Evolutionary conservation across 1,140 invertebrate genomes (phyloP), one percentile per base, ranked within the genome.

Genomic region (Pararge aegeria): DNA sequence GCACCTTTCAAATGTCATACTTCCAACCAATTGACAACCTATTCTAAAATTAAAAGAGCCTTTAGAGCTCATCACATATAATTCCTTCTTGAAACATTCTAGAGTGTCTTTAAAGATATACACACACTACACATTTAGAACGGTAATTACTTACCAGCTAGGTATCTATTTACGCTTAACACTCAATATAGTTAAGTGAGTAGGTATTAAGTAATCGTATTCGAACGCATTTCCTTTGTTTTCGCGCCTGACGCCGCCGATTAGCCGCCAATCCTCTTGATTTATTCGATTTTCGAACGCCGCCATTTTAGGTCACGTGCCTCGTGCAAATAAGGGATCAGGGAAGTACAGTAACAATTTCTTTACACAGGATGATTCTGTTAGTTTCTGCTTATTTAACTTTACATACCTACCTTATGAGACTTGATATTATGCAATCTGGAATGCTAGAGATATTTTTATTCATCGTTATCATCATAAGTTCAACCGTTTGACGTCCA

Each of bases 191-290:
- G 40, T 44, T 44, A 44, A 46, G 42, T 34, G n/a, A 34, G 34
- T 30, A 29, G 7, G 24, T 4, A 24, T 24, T 24, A 24, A 24
- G 24, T 24, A 7, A 24, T 4, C 34, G n/a, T 46, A 56, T 56
- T 24, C 37, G 34, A 54, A 55, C 53, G 38, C 56, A 50, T 69
- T 62, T 68, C 63, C 46, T 49, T 49, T 52, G 60, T 75, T 75
- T 79, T 74, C 59, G 62, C 68, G 58, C 75, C 61, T 63, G 63
- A 55, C 67, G 70, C 66, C 57, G 62, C 19, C 76, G 80, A 84
- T 84, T 83, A 82, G 74, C 80, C 74, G 55, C 73, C 80, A 83
- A 87, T 87, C 83, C 82, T 77, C 80, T 84, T 85, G 77, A 83
- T 82, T 83, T 75, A 74, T 82, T 80, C 73, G 75, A 78, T 75